These are phyloP conservation scores for Drosophila ustulata DNA, from an alignment of 2,888 invertebrate genomes.

Conservation along the genomic window DNA sequence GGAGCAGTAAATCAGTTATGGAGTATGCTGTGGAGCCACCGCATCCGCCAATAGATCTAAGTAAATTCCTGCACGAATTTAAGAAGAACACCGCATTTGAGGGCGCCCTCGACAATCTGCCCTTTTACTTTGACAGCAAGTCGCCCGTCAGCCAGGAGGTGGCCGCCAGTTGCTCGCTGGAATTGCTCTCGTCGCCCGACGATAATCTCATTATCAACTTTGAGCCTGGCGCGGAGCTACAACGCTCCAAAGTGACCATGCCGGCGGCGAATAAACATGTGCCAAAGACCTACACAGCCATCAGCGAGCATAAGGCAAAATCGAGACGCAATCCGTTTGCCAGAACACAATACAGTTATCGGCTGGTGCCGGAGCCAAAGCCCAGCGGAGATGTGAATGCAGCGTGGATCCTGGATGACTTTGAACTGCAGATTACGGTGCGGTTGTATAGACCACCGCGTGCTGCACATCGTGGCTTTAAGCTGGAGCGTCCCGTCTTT, in stretches of 20 bases:
- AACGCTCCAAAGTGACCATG: conserved; percentile 15
- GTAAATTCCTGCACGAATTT: conserved; percentile 67
- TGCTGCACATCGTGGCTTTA: conserved; percentile 77
- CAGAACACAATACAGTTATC: conserved; percentile 62
- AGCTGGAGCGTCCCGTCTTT: conserved; percentile 84
- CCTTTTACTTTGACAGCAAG: conserved; percentile 51
- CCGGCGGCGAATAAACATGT: conserved; percentile 32
- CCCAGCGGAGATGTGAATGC: background rate
- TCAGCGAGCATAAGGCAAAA: conserved; percentile 46
- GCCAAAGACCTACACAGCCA: conserved; percentile 46
- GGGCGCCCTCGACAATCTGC: background rate
- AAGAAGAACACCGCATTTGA: conserved; percentile 17
- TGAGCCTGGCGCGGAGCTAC: conserved; percentile 40
- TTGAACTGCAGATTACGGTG: conserved; percentile 85
- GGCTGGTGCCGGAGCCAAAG: conserved; percentile 33
- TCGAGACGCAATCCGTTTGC: conserved; percentile 67
- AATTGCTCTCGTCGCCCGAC: conserved; percentile 44
- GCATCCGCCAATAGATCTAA: conserved; percentile 62
- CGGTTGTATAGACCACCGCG: conserved; percentile 86
- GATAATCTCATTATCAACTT: conserved; percentile 45
- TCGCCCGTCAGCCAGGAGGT: conserved; percentile 30
- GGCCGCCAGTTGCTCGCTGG: conserved; percentile 51
- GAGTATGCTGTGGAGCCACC: conserved; percentile 69
- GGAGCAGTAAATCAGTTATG: conserved; percentile 67
- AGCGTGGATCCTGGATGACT: background rate